Conservation (phyloP, 2,113 vertebrate species). For the Chionomys nivalis region DNA sequence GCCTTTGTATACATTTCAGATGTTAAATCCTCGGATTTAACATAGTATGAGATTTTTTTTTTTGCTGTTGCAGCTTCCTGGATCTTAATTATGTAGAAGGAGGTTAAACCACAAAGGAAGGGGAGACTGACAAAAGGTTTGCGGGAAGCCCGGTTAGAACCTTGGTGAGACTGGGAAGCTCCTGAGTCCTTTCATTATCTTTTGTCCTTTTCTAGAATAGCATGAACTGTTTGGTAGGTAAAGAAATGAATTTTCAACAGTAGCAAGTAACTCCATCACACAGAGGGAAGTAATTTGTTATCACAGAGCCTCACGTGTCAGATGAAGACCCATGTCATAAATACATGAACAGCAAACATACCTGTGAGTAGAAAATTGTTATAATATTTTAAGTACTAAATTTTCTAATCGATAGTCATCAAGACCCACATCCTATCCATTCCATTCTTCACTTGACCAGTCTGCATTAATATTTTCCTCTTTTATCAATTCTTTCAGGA, state of each 20-base stretch:
- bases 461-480: not conserved
- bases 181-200: not conserved
- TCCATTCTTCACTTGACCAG: not conserved
- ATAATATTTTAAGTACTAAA: not conserved
- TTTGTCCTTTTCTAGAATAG: not conserved
- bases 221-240: not conserved
- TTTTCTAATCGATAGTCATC: not conserved
- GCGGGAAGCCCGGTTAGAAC: not conserved
- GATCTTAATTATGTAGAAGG: slow-evolving; percentile 14
- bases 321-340: not conserved
- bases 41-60: slow-evolving; percentile 38
- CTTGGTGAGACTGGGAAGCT: not conserved
- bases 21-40: not conserved
- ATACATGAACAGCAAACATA: not conserved
- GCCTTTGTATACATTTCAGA: slow-evolving; percentile 53
- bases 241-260: not conserved
- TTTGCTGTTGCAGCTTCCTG: not conserved
- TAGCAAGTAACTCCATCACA: not conserved
- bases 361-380: not conserved
- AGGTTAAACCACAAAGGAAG: slow-evolving; percentile 10
- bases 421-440: not conserved
- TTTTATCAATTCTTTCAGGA: not conserved
- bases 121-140: not conserved
- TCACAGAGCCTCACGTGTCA: not conserved
- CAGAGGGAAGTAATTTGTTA: not conserved